These are phyloP conservation scores for Hemiscyllium ocellatum DNA, from an alignment of 2,113 vertebrate genomes.

Conservation along the genomic window DNA sequence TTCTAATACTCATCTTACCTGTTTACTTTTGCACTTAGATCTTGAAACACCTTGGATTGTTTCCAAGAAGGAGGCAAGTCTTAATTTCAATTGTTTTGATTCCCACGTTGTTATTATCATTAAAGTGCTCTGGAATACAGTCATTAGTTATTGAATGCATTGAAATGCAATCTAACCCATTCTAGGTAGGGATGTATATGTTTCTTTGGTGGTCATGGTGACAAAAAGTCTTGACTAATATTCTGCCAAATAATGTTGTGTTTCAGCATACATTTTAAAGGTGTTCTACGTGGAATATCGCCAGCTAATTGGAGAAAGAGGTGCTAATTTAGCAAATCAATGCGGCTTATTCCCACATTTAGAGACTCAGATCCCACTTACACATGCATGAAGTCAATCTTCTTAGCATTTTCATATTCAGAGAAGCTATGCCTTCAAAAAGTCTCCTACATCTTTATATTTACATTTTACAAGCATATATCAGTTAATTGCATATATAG, in stretches of 20 bases:
- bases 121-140: background rate
- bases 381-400: background rate
- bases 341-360: background rate
- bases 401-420: background rate
- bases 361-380: background rate
- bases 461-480: background rate
- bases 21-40: background rate
- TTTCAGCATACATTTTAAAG: background rate
- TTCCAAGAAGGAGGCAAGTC: background rate
- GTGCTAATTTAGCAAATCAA: background rate
- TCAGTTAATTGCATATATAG: background rate
- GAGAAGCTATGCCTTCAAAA: background rate
- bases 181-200: background rate
- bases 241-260: background rate
- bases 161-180: background rate
- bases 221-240: background rate
- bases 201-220: background rate
- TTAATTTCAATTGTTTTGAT: background rate
- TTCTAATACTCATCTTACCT: background rate
- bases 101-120: background rate
- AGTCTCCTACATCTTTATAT: background rate
- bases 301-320: no score
- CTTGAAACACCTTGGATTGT: background rate
- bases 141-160: background rate
- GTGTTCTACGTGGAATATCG: background rate